Conservation (phyloP, 2,797 vertebrate species). For the Chaetophractus vellerosus region DNA sequence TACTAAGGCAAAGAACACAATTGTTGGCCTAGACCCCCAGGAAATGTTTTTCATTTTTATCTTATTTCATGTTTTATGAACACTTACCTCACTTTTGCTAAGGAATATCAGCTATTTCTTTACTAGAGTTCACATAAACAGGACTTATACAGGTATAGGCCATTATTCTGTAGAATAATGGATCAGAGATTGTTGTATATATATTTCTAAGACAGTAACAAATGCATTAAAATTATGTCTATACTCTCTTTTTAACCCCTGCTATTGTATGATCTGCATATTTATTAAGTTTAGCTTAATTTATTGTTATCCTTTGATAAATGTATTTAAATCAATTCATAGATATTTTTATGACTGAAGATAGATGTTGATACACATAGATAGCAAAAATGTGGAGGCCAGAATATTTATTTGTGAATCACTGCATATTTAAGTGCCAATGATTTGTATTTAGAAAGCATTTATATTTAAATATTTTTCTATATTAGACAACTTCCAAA, state of each 20-base stretch:
- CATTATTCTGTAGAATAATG: background rate
- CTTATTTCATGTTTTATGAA: background rate
- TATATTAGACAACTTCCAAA: conserved; percentile 68
- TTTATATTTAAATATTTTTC: conserved; percentile 76
- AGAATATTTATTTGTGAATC: conserved; percentile 69
- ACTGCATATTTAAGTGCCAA: conserved; percentile 54
- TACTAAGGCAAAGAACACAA: background rate
- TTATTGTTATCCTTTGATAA: background rate
- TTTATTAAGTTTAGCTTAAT: conserved; percentile 29
- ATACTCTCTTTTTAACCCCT: background rate
- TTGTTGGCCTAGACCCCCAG: background rate
- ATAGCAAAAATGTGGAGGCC: background rate
- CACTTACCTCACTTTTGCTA: background rate
- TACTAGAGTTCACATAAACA: background rate
- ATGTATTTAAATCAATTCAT: conserved; percentile 50
- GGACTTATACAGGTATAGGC: background rate
- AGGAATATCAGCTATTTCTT: background rate
- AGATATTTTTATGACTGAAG: conserved; percentile 34
- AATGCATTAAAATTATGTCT: conserved; percentile 6
- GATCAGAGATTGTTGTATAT: background rate
- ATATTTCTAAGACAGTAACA: background rate
- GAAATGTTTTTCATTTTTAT: conserved; percentile 31
- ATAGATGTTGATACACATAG: conserved; percentile 2
- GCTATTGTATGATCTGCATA: background rate
- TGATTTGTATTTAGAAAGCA: conserved; percentile 75